A percentile compares a stretch with the other conserved stretches of the same genome.
Conservation (phyloP, 2,888 invertebrate species). For the Camponotus fellah region DNA sequence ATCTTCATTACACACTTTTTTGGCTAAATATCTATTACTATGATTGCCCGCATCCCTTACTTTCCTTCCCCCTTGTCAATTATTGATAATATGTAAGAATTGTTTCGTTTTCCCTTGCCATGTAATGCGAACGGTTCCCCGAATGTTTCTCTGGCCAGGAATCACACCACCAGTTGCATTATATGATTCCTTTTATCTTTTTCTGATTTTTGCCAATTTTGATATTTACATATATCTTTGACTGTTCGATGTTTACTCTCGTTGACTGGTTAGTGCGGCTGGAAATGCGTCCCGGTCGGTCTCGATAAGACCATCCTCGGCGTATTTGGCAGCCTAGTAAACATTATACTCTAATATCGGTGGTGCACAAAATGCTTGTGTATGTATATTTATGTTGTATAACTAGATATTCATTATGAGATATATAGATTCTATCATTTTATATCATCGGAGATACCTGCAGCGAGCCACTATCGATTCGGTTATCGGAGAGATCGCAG, state of each 20-base stretch:
- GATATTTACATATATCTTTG: constrained; percentile 77
- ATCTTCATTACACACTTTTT: background rate
- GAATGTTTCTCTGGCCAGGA: constrained; percentile 70
- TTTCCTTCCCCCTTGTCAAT: background rate
- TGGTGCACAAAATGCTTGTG: constrained; percentile 86
- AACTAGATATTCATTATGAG: constrained; percentile 82
- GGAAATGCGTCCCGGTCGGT: constrained; percentile 75
- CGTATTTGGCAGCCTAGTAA: constrained; percentile 80
- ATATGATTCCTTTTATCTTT: constrained; percentile 77
- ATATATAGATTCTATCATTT: constrained; percentile 59
- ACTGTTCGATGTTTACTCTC: constrained; percentile 83
- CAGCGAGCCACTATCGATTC: constrained; percentile 74
- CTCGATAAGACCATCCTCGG: constrained; percentile 62
- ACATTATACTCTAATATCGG: constrained; percentile 78
- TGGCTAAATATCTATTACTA: background rate
- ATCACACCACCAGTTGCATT: constrained; percentile 80
- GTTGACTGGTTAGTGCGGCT: constrained; percentile 78
- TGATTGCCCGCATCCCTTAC: background rate
- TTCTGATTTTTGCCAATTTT: constrained; percentile 82
- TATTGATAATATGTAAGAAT: background rate
- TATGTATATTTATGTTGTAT: constrained; percentile 85
- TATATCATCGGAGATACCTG: constrained; percentile 75
- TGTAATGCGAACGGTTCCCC: background rate
- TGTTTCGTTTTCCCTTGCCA: background rate
- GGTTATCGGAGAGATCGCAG: background rate